Evolutionary conservation across 2,113 vertebrate species (phyloP).

Genomic region (Pterocles gutturalis): DNA sequence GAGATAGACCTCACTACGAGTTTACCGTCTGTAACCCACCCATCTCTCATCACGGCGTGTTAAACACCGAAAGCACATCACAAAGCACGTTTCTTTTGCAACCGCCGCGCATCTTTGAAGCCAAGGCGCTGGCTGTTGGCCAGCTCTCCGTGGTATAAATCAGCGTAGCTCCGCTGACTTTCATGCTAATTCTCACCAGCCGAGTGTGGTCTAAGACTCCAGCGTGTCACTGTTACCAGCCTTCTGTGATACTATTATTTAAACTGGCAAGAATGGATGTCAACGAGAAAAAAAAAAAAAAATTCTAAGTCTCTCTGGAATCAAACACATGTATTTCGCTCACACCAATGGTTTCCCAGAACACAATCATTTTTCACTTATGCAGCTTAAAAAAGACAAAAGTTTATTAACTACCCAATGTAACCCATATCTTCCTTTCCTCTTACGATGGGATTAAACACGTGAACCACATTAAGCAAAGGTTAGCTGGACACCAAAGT

Average conservation of each 20-base stretch:
- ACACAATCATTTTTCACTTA: neutral
- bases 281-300: neutral
- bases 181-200: conserved; percentile 61
- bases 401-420: neutral
- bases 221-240: neutral
- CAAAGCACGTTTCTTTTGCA: neutral
- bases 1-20: neutral
- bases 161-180: neutral
- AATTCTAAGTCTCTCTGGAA: neutral
- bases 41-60: neutral
- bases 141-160: conserved; percentile 12
- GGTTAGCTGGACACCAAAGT: neutral
- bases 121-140: conserved; percentile 35
- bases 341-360: neutral
- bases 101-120: neutral
- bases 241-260: neutral
- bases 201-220: conserved; percentile 23
- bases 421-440: neutral
- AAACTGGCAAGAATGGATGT: neutral
- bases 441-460: neutral
- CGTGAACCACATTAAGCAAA: neutral
- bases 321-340: neutral
- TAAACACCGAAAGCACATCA: neutral
- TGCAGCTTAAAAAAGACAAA: neutral
- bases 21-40: neutral